Evolutionary conservation across 92 coral and sea anemone genomes (phyloP).

Genomic region (Heteractis magnifica): DNA sequence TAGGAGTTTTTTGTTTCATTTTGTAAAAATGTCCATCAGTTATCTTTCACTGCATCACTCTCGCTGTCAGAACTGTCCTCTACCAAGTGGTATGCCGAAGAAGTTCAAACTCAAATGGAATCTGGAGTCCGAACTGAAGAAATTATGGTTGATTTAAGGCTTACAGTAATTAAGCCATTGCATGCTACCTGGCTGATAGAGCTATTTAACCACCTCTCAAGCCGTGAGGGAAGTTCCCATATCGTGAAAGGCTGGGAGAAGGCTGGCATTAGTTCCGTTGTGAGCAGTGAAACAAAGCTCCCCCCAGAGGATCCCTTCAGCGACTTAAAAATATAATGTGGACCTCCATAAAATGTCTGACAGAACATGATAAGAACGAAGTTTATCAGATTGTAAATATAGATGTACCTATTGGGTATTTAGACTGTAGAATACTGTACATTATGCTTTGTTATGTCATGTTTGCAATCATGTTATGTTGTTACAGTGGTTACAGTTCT

Average conservation of each 20-base stretch:
- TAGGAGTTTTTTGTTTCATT: too few species aligned
- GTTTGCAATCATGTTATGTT: too few species aligned
- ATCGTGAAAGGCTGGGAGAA: slow-evolving; percentile 44
- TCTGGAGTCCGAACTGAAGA: slow-evolving; percentile 28
- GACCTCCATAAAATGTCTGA: neutral
- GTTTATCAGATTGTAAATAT: neutral
- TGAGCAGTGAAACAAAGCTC: slow-evolving; percentile 33
- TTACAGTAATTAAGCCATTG: slow-evolving; percentile 47
- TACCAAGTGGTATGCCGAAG: slow-evolving; percentile 38
- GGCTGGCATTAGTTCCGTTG: slow-evolving; percentile 43
- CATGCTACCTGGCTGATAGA: slow-evolving; percentile 51
- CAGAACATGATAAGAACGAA: slow-evolving; percentile 22
- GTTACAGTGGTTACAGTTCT: too few species aligned
- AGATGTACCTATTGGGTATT: too few species aligned
- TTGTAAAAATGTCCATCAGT: too few species aligned
- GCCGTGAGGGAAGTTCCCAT: slow-evolving; percentile 36
- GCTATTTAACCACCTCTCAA: slow-evolving; percentile 32
- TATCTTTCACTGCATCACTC: too few species aligned
- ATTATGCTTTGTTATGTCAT: too few species aligned
- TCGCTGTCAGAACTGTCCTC: too few species aligned
- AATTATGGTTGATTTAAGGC: slow-evolving; percentile 38
- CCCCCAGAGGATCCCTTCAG: slow-evolving; percentile 38
- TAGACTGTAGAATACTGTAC: too few species aligned
- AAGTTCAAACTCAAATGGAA: slow-evolving; percentile 38
- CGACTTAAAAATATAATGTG: slow-evolving; percentile 15